Percentiles rank a stretch among this genome's conserved stretches.
These are phyloP conservation scores for Myrmecobius fasciatus DNA, from an alignment of 2,113 vertebrate species.

Conservation along the genomic window DNA sequence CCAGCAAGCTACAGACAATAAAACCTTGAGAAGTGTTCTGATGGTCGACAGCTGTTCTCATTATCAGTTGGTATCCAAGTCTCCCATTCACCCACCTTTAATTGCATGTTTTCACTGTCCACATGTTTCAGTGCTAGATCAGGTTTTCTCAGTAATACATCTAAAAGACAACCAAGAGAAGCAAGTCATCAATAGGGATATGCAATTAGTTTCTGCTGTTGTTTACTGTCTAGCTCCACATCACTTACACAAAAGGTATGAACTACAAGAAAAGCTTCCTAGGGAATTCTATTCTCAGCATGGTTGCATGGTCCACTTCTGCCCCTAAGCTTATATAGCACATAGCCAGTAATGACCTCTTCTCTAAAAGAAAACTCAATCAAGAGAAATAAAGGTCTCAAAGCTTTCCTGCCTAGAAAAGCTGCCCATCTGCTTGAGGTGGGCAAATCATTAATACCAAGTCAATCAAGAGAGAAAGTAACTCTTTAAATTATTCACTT, in stretches of 20 bases:
- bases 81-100: slow-evolving; percentile 77
- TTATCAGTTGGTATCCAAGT: not conserved
- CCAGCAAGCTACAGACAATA: not conserved
- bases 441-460: not conserved
- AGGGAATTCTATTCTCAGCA: not conserved
- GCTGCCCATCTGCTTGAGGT: not conserved
- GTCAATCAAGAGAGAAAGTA: not conserved
- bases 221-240: not conserved
- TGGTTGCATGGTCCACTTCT: not conserved
- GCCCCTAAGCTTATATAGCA: not conserved
- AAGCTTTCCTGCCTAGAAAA: not conserved
- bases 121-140: slow-evolving; percentile 61
- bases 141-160: slow-evolving; percentile 81
- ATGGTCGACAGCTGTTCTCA: not conserved
- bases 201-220: not conserved
- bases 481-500: not conserved
- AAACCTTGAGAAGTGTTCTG: not conserved
- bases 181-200: not conserved
- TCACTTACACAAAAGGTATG: not conserved
- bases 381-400: not conserved
- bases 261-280: not conserved
- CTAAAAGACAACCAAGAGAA: slow-evolving; percentile 81
- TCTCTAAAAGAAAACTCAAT: not conserved
- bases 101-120: slow-evolving; percentile 80
- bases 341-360: not conserved